Base-by-base conservation (phyloP, 2,797 vertebrate genomes). In the Cynopterus sphinx region DNA sequence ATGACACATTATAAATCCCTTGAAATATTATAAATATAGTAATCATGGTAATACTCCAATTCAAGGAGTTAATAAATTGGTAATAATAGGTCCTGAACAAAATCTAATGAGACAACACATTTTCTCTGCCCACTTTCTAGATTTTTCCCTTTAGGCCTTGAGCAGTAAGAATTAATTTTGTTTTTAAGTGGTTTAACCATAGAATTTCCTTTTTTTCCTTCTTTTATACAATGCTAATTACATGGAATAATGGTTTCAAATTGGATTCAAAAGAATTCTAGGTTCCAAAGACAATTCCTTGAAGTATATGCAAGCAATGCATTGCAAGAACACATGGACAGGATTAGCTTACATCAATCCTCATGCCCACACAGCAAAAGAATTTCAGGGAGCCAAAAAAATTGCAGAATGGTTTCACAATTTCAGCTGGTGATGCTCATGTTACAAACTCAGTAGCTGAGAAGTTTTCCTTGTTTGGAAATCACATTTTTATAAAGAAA, bases 1-100 rank as follows among this genome's bases (percentile, higher is more conserved):
- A 81, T 92, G 74, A 83, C 82, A 94, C 26, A 90, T 75, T 97
- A 92, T 92, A 97, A 97, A 93, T 92, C 22, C 67, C 53, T 96
- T 91, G n/a, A 90, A 90, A 95, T 71, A 94, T 87, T 94, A 95
- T 71, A 97, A 94, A 98, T 95, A 90, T 8, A 92, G 46, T 86
- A 90, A 93, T 94, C 79, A 94, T 87, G 33, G 43, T 78, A 93
- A 94, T 83, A 90, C 36, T 78, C 39, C 81, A 97, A 96, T 82
- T 97, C 89, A 94, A 92, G 68, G 43, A 94, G 84, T 86, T 90
- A 90, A 57, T 94, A 96, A 96, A 96, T 97, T 95, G 84, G 41
- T 95, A 95, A 95, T 97, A 95, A 91, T 90, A 78, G 61, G 75
- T 84, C 61, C 79, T 96, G 75, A 77, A 81, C 36, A 91, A 97